Evolutionary conservation across 2,113 vertebrate species (phyloP).

Genomic region (Glaucomys volans): DNA sequence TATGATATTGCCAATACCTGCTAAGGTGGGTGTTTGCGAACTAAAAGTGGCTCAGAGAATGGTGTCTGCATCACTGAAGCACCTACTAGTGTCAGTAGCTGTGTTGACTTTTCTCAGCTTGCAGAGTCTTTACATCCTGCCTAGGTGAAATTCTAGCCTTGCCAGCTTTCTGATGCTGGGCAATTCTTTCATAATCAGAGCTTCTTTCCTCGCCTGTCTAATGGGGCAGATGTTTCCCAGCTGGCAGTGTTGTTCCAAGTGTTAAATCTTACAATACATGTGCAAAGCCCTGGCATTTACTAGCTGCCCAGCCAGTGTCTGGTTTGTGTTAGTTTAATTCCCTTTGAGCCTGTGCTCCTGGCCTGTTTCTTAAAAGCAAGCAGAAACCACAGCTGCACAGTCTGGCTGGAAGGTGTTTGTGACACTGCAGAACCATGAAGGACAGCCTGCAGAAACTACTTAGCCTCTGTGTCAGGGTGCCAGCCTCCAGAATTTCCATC

Average conservation of each 20-base stretch:
- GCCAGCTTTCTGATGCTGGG: neutral
- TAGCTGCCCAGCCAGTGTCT: neutral
- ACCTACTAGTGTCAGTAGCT: neutral
- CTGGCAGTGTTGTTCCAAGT: neutral
- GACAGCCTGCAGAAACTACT: neutral
- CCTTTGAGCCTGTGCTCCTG: neutral
- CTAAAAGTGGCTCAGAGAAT: neutral
- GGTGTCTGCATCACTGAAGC: neutral
- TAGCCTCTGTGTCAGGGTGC: neutral
- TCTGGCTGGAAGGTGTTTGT: neutral
- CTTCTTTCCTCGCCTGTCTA: neutral
- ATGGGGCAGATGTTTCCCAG: neutral
- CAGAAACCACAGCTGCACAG: neutral
- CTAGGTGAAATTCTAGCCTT: neutral
- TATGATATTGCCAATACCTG: neutral
- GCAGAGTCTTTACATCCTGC: neutral
- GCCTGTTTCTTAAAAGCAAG: neutral
- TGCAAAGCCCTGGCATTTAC: neutral
- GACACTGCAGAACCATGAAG: neutral
- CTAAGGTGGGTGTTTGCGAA: neutral
- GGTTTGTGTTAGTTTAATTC: neutral
- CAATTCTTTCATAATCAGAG: neutral
- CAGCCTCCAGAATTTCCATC: neutral
- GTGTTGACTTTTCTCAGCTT: neutral
- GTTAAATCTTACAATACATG: neutral